These are phyloP conservation scores for Thyatira batis DNA, from an alignment of 2,888 invertebrate species.

Conservation along the genomic window DNA sequence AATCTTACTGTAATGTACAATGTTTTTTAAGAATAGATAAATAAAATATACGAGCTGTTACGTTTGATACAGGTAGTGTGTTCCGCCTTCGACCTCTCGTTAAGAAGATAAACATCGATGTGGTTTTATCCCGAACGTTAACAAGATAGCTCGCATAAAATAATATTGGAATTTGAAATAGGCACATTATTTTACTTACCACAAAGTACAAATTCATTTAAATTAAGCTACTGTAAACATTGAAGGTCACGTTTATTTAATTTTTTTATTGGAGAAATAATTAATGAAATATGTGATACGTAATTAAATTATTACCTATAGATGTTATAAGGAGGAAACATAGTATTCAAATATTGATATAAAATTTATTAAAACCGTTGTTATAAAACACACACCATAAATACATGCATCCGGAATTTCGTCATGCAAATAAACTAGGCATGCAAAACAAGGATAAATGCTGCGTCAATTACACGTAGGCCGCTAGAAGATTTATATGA, in stretches of 20 bases:
- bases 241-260: too few relatives aligned
- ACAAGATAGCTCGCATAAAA: constrained; percentile 20
- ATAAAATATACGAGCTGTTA: constrained; percentile 9
- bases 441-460: constrained; percentile 52
- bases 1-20: too few relatives aligned
- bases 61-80: constrained; percentile 14
- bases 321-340: too few relatives aligned
- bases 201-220: too few relatives aligned
- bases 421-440: constrained; percentile 37
- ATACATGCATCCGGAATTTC: too few relatives aligned
- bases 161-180: constrained; percentile 12
- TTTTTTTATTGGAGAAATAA: too few relatives aligned
- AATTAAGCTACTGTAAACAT: too few relatives aligned
- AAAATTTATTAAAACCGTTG: too few relatives aligned
- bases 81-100: constrained; percentile 25
- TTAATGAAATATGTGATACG: too few relatives aligned
- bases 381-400: too few relatives aligned
- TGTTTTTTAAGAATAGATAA: too few relatives aligned
- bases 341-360: too few relatives aligned
- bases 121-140: constrained; percentile 31
- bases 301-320: not conserved
- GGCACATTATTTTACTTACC: not conserved
- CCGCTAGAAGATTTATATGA: constrained; percentile 27
- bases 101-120: constrained; percentile 40
- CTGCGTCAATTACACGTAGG: constrained; percentile 49